Conservation (phyloP, 2,797 vertebrate genomes). For the Anguilla obscura region DNA sequence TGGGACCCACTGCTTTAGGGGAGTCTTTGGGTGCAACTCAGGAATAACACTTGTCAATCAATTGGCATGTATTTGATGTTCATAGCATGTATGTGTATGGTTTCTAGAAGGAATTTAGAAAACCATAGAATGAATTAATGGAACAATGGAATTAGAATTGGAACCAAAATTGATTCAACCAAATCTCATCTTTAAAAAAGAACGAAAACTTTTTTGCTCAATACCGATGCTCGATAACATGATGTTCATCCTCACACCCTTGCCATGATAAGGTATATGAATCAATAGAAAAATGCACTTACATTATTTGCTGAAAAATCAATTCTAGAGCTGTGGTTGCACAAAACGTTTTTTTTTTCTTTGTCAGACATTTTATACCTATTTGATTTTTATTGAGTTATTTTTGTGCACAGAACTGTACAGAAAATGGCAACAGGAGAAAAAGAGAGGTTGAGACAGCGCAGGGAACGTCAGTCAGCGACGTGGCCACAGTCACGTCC, state of each 20-base stretch:
- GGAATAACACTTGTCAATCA: too few species aligned
- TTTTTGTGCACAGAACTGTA: constrained; percentile 29
- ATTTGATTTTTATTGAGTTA: background rate
- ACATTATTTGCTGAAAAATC: too few species aligned
- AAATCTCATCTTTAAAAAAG: background rate
- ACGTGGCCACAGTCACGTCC: constrained; percentile 61
- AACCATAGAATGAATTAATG: background rate
- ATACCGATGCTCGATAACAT: too few species aligned
- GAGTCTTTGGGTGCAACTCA: too few species aligned
- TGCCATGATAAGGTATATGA: too few species aligned
- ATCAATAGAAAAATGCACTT: too few species aligned
- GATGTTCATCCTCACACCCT: too few species aligned
- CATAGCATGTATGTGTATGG: too few species aligned
- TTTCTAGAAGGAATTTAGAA: background rate
- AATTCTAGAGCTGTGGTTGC: too few species aligned
- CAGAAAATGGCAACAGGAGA: constrained; percentile 33
- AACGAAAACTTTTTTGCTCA: background rate
- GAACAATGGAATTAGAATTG: background rate
- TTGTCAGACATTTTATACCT: background rate
- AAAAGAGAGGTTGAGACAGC: constrained; percentile 47
- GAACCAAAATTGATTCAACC: background rate
- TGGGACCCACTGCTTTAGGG: too few species aligned
- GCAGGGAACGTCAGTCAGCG: constrained; percentile 58
- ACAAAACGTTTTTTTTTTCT: too few species aligned
- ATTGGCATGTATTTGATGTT: too few species aligned